Evolutionary conservation across 1,140 invertebrate genomes (phyloP).

Genomic region (Antheraea mylitta): DNA sequence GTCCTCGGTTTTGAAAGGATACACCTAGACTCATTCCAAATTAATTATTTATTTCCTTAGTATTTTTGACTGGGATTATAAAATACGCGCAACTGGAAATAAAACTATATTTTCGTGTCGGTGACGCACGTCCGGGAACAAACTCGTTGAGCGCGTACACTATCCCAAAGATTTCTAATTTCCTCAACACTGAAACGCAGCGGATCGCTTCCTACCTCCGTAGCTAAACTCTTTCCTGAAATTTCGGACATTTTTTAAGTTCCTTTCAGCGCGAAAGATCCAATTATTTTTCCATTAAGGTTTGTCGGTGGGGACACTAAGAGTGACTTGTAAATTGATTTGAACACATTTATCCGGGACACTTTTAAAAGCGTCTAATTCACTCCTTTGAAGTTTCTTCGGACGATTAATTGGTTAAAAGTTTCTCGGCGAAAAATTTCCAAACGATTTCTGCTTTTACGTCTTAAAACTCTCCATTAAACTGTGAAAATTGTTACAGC

Average conservation of each 20-base stretch:
- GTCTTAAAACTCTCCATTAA: neutral
- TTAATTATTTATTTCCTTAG: too few relatives aligned
- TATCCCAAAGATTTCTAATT: neutral
- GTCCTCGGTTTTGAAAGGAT: too few relatives aligned
- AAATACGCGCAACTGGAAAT: too few relatives aligned
- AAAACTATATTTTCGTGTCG: too few relatives aligned
- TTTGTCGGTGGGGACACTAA: neutral
- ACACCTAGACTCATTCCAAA: too few relatives aligned
- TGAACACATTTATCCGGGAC: slow-evolving; percentile 1
- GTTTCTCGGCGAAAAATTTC: neutral
- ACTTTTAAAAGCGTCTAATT: slow-evolving; percentile 12
- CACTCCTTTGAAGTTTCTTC: slow-evolving; percentile 13
- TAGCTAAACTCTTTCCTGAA: neutral
- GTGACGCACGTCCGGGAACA: too few relatives aligned
- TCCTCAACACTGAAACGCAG: neutral
- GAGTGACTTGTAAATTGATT: slow-evolving; percentile 4
- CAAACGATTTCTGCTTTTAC: neutral
- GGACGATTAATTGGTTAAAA: slow-evolving; percentile 13
- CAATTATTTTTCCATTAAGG: slow-evolving; percentile 18
- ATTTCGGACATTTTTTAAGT: slow-evolving; percentile 9
- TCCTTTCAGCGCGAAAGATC: slow-evolving; percentile 10
- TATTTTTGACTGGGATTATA: too few relatives aligned
- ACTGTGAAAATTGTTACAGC: neutral
- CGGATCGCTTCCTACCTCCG: too few relatives aligned
- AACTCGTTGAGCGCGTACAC: too few relatives aligned